These are phyloP conservation scores for Meganola albula DNA, from an alignment of 2,888 invertebrate species.

Conservation along the genomic window DNA sequence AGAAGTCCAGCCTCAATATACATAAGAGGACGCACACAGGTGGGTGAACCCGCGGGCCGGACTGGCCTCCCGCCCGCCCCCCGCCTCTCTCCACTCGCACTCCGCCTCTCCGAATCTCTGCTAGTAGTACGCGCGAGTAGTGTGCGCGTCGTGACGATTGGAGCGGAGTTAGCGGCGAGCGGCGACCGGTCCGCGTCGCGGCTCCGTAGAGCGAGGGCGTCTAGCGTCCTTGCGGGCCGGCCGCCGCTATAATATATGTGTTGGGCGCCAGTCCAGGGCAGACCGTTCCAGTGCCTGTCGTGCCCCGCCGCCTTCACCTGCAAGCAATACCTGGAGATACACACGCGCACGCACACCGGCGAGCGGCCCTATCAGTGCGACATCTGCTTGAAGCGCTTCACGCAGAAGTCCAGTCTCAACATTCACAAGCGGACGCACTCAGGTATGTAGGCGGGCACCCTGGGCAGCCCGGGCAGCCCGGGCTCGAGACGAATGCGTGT, in stretches of 20 bases:
- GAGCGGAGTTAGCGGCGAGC: conserved; percentile 68
- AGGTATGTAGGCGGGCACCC: conserved; percentile 56
- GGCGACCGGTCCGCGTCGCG: conserved; percentile 72
- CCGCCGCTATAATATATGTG: conserved; percentile 74
- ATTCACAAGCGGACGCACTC: conserved; percentile 89
- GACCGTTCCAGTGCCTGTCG: conserved; percentile 79
- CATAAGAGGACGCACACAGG: conserved; percentile 87
- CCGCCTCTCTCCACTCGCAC: conserved; percentile 43
- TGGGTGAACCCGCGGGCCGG: conserved; percentile 74
- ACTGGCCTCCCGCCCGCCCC: conserved; percentile 64
- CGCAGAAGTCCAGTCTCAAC: conserved; percentile 89
- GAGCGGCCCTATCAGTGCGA: conserved; percentile 82
- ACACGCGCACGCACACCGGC: conserved; percentile 80
- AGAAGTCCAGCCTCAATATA: conserved; percentile 88
- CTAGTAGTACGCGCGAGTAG: conserved; percentile 10
- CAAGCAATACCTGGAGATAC: conserved; percentile 79
- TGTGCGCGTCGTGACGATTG: conserved; percentile 36
- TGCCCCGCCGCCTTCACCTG: conserved; percentile 78
- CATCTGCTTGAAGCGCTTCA: conserved; percentile 87
- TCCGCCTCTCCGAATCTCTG: conserved; percentile 47
- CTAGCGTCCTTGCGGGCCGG: conserved; percentile 65
- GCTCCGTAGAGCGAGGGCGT: conserved; percentile 67
- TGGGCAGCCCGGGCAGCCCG: conserved; percentile 19
- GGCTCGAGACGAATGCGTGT: conserved; percentile 40
- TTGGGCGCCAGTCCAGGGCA: conserved; percentile 78